Percentiles rank a stretch among this genome's conserved stretches.
phyloP scores from a whole-genome alignment of 1,140 invertebrate genomes.

The Drosophila nebulosa region DNA sequence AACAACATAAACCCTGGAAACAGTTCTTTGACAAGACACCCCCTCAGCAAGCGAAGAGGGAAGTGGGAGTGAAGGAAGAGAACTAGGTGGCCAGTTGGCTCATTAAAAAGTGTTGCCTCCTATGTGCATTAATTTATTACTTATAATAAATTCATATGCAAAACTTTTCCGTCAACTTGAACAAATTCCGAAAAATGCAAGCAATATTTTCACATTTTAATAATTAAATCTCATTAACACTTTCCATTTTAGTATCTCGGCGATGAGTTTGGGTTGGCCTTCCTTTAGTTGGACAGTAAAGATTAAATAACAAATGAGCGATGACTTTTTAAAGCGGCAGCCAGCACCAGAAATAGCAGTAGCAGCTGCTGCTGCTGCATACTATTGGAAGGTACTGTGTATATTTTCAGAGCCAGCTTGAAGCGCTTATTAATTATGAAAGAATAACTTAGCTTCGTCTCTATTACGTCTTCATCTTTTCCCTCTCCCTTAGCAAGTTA shows the following conservation, averaged over 20 bases:
- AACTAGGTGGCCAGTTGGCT: neutral
- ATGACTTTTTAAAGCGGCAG: conserved; percentile 49
- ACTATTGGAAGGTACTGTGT: conserved; percentile 36
- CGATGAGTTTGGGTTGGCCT: too few relatives aligned
- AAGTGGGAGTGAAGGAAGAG: too few relatives aligned
- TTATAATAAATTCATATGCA: conserved; percentile 39
- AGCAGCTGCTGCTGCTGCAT: conserved; percentile 34
- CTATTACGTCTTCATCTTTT: neutral
- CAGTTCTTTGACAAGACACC: conserved; percentile 28
- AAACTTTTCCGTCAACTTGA: conserved; percentile 25
- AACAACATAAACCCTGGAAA: conserved; percentile 59
- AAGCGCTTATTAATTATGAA: conserved; percentile 58
- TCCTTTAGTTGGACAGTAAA: conserved; percentile 44
- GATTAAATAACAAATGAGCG: conserved; percentile 76
- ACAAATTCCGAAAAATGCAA: neutral
- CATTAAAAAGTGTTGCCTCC: neutral
- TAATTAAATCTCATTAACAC: conserved; percentile 78
- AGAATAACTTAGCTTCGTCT: conserved; percentile 5
- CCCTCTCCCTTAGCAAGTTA: neutral
- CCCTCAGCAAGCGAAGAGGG: too few relatives aligned
- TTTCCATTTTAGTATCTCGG: conserved; percentile 23
- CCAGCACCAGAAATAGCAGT: neutral
- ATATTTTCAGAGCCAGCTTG: conserved; percentile 20
- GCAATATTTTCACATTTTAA: conserved; percentile 51
- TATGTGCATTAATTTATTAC: conserved; percentile 7